Conservation (phyloP, 1,140 invertebrate genomes). For the Dryas iulia region DNA sequence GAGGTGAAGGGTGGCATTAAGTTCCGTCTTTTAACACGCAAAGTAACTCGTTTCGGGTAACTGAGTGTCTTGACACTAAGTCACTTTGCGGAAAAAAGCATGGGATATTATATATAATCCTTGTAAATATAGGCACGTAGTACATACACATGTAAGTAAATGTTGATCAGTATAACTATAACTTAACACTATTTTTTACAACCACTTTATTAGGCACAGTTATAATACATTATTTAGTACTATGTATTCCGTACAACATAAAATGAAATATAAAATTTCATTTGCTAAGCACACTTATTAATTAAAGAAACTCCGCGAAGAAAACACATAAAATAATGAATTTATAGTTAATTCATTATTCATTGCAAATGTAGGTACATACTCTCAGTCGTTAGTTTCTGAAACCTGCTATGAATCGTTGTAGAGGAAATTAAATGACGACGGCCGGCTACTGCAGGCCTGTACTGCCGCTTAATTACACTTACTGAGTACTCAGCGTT, state of each 20-base stretch:
- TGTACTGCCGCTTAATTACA: slow-evolving; percentile 50
- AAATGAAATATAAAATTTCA: not conserved
- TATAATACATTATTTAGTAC: not conserved
- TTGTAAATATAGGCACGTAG: no score
- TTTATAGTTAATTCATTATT: slow-evolving; percentile 18
- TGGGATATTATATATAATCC: no score
- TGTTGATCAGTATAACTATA: no score
- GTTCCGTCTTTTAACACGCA: no score
- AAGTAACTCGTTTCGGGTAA: no score
- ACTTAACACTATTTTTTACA: no score
- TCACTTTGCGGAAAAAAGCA: no score
- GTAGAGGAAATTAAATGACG: slow-evolving; percentile 55
- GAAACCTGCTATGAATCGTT: slow-evolving; percentile 35
- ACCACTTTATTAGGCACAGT: no score
- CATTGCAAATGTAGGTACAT: slow-evolving; percentile 6
- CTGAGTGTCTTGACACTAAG: no score
- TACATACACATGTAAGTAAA: no score
- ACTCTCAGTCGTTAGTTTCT: slow-evolving; percentile 19
- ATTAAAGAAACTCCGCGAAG: not conserved
- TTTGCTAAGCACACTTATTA: not conserved
- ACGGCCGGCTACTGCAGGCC: slow-evolving; percentile 33
- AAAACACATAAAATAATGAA: slow-evolving; percentile 13
- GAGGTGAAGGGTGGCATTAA: no score
- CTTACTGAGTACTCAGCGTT: slow-evolving; percentile 21
- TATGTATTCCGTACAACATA: not conserved